A percentile compares a stretch with the other conserved stretches of the same genome.
Evolutionary conservation across 92 coral and sea anemone genomes (phyloP).

Genomic region (Epizoanthus stellaris): DNA sequence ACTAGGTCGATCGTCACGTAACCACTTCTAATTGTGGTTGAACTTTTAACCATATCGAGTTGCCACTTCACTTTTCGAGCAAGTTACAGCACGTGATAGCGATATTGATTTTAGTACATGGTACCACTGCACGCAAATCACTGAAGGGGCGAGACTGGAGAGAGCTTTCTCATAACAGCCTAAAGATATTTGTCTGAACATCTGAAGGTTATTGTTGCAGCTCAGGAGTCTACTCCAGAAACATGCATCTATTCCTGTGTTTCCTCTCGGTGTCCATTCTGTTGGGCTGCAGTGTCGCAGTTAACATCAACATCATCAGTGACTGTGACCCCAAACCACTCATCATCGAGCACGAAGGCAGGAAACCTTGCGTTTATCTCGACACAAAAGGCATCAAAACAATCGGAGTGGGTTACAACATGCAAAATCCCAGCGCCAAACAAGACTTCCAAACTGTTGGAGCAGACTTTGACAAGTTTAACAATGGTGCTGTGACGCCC

Average conservation of each 20-base stretch:
- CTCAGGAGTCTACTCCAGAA: neutral
- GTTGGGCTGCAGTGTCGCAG: neutral
- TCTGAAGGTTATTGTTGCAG: no score
- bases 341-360: slow-evolving; percentile 14
- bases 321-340: slow-evolving; percentile 38
- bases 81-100: no score
- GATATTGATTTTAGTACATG: no score
- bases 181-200: no score
- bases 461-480: slow-evolving; percentile 46
- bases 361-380: slow-evolving; percentile 48
- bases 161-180: no score
- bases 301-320: neutral
- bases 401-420: slow-evolving; percentile 44
- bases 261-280: neutral
- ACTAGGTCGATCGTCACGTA: no score
- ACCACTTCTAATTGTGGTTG: no score
- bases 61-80: no score
- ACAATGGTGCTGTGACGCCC: slow-evolving; percentile 8
- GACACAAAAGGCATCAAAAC: slow-evolving; percentile 36
- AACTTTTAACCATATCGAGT: no score
- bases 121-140: no score
- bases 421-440: slow-evolving; percentile 12
- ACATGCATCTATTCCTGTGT: neutral
- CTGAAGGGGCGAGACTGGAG: no score
- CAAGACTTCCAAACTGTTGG: slow-evolving; percentile 29